These are phyloP conservation scores for Amblyornis subalaris DNA, from an alignment of 2,113 vertebrate species.

Conservation along the genomic window DNA sequence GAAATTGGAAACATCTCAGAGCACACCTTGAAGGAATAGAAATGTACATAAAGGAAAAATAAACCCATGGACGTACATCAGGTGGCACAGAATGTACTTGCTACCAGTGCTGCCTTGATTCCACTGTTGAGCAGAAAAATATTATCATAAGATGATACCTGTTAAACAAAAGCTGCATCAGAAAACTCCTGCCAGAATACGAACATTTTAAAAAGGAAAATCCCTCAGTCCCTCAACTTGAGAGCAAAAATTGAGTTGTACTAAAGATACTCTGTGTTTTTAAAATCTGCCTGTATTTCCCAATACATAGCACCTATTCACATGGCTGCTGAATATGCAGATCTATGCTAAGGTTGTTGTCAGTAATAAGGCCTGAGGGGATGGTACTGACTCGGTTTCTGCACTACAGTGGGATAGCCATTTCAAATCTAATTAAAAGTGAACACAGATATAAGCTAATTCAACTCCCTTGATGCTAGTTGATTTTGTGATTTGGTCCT, in stretches of 20 bases:
- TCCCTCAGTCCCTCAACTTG: not conserved
- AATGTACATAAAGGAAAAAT: conserved; percentile 31
- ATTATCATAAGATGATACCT: not conserved
- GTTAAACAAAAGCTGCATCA: not conserved
- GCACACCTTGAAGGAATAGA: conserved; percentile 30
- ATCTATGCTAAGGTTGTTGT: not conserved
- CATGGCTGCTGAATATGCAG: not conserved
- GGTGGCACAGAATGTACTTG: conserved; percentile 11
- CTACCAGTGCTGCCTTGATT: not conserved
- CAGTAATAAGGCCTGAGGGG: conserved; percentile 24
- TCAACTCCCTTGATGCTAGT: not conserved
- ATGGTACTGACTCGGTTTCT: not conserved
- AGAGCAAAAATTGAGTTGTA: not conserved
- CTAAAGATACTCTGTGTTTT: not conserved
- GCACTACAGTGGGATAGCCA: not conserved
- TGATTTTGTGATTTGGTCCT: not conserved
- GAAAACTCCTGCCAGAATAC: not conserved
- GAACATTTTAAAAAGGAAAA: not conserved
- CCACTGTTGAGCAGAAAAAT: not conserved
- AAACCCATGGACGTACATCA: conserved; percentile 31
- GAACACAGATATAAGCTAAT: not conserved
- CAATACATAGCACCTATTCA: not conserved
- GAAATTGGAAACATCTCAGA: conserved; percentile 34
- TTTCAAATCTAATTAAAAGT: conserved; percentile 58
- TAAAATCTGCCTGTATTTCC: not conserved